Evolutionary conservation across 2,888 invertebrate species (phyloP), one percentile per base, ranked within the genome.

Genomic region (Dilophus febrilis): DNA sequence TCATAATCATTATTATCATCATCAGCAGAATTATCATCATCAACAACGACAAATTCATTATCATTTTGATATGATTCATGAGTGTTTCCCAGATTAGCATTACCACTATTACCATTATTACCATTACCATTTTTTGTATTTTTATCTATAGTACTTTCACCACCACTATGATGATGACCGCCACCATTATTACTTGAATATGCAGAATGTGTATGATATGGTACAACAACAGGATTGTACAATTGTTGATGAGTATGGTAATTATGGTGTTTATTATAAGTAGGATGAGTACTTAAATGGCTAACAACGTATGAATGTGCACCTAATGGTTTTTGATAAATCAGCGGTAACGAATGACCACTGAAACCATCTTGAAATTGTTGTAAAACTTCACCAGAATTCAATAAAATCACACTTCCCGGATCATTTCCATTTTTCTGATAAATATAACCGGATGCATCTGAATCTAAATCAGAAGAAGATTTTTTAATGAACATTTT

Each of bases 391-490:
- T 34, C 34, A 18, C 34, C 18, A 7, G 34, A 18, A 34, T 34
- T 18, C 10, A 34, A 34, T 8, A 17, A 18, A 10, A 34, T 19
- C 11, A 34, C 17, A 18, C n/a, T 3, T 14, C 17, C 34, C 7
- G 34, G 34, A 6, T 19, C 34, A 10, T 16, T 6, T 18, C 34
- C 34, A 19, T 34, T 19, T 34, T 34, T 14, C 3, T 18, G 34
- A 34, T 34, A 34, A 12, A 34, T 34, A 19, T 34, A 34, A 34
- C 34, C 34, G 12, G 34, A 34, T 18, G 34, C 34, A 34, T 18
- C 17, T 18, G 34, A 34, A 34, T 34, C 34, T 18, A 34, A 19
- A 34, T 34, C 34, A 11, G 34, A 18, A 18, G 34, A 34, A 11
- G 34, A 34, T 4, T 18, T 18, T 34, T 34, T n/a, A 5, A 34